phyloP scores from a whole-genome alignment of 2,888 invertebrate genomes.

The Sphaerophoria taeniata region DNA sequence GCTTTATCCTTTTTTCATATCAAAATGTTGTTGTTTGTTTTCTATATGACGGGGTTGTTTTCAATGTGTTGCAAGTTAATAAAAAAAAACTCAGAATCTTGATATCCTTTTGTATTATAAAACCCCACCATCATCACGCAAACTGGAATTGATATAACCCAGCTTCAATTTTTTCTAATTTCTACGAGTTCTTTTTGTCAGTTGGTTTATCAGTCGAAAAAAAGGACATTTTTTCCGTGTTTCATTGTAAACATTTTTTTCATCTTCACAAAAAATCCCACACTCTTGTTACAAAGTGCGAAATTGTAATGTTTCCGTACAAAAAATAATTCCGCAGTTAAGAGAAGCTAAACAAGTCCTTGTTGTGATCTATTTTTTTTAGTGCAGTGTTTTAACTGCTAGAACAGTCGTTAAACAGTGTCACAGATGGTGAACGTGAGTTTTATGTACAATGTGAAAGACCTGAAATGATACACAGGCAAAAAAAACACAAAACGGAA shows the following conservation, averaged over 20 bases:
- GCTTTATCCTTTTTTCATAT: slow-evolving; percentile 47
- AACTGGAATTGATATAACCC: neutral
- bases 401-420: slow-evolving; percentile 46
- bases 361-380: slow-evolving; percentile 23
- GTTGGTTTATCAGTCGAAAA: neutral
- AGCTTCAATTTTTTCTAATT: slow-evolving; percentile 29
- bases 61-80: slow-evolving; percentile 46
- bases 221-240: neutral
- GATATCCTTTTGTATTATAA: slow-evolving; percentile 17
- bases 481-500: slow-evolving; percentile 6
- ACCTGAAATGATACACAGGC: slow-evolving; percentile 4
- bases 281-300: slow-evolving; percentile 29
- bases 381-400: slow-evolving; percentile 19
- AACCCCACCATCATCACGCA: neutral
- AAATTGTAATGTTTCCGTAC: slow-evolving; percentile 44
- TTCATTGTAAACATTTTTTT: neutral
- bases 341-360: slow-evolving; percentile 54
- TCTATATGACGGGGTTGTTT: slow-evolving; percentile 20
- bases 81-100: slow-evolving; percentile 44
- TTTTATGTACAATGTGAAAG: slow-evolving; percentile 28
- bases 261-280: neutral
- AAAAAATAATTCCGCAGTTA: slow-evolving; percentile 25
- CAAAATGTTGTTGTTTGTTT: slow-evolving; percentile 5
- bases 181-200: slow-evolving; percentile 1
- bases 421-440: slow-evolving; percentile 38